Base-by-base conservation (phyloP, 1,140 invertebrate species). In the Rhizoglyphus robini region DNA sequence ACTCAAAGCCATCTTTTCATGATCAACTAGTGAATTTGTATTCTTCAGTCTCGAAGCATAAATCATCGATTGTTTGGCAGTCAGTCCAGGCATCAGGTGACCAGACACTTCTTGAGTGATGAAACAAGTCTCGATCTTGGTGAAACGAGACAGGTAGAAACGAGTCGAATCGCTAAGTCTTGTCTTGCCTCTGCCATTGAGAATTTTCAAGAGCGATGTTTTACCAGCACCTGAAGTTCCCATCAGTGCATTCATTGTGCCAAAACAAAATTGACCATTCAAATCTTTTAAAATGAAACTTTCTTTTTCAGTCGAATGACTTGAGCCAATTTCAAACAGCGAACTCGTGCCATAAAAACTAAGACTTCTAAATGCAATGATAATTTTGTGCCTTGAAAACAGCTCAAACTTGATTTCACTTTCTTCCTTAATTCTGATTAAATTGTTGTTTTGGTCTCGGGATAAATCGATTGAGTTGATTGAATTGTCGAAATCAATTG, bases 181-280 rank as follows among this genome's bases (percentile, higher is more conserved):
- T 5, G 63, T 49, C 20, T 64, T 48, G 3, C 18, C 25, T 49
- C 63, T 8, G 20, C 63, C 63, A 38, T 64, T 64, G 5, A 64
- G 20, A 11, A 47, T 25, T 51, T 64, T 64, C 25, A 64, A 57
- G 25, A 64, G 27, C 5, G 63, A 64, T 15, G 63, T 51, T 51
- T 64, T 64, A n/a, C 64, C 64, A 1, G 64, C 64, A 25, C 64
- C 64, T 13, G 51, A 59, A 20, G 64, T 23, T 25, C 64, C 64
- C 51, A 65, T 58, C 15, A 65, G 76, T n/a, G 79, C 79, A 4
- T 76, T 77, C 63, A 81, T 69, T 48, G 79, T 71, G 3, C 79
- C 78, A 8, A 66, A 63, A 20, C 62, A 32, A n/a, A 73, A 27
- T 31, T 38, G 58, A 32, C 74, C 74, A 36, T 38, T 59, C 31